Percentiles rank a stretch among this genome's conserved stretches.
Conservation (phyloP, 2,113 vertebrate genomes). For the Otus sunia region DNA sequence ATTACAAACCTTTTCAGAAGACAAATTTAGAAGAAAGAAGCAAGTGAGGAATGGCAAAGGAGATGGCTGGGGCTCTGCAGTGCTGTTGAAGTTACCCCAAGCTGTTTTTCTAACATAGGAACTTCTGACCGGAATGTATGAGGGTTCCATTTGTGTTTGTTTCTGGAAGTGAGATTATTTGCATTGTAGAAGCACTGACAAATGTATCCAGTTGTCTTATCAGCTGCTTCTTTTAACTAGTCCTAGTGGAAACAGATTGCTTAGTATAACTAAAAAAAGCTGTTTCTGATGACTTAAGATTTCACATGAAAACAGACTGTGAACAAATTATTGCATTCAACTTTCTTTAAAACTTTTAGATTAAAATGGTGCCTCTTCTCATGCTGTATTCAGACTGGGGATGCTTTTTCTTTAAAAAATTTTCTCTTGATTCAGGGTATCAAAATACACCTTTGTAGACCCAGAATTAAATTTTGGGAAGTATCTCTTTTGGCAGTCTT, state of each 20-base stretch:
- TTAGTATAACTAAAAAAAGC: background rate
- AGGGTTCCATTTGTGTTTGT: background rate
- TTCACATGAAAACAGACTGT: background rate
- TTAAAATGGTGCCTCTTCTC: background rate
- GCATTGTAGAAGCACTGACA: background rate
- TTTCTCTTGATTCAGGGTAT: background rate
- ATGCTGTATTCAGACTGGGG: background rate
- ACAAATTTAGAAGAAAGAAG: background rate
- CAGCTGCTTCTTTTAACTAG: background rate
- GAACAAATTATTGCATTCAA: background rate
- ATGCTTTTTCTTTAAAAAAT: background rate
- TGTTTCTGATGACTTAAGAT: background rate
- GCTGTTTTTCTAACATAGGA: background rate
- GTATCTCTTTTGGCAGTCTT: background rate
- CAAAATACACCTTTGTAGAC: background rate
- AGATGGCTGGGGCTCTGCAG: background rate
- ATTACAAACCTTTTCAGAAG: background rate
- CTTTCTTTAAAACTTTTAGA: background rate
- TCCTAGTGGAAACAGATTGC: background rate
- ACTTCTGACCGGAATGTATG: background rate
- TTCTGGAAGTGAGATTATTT: background rate
- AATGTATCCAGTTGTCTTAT: background rate
- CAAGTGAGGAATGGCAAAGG: background rate
- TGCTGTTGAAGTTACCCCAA: background rate
- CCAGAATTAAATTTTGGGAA: background rate